Evolutionary conservation across 2,113 vertebrate species (phyloP).

Genomic region (Oenanthe oenanthe): DNA sequence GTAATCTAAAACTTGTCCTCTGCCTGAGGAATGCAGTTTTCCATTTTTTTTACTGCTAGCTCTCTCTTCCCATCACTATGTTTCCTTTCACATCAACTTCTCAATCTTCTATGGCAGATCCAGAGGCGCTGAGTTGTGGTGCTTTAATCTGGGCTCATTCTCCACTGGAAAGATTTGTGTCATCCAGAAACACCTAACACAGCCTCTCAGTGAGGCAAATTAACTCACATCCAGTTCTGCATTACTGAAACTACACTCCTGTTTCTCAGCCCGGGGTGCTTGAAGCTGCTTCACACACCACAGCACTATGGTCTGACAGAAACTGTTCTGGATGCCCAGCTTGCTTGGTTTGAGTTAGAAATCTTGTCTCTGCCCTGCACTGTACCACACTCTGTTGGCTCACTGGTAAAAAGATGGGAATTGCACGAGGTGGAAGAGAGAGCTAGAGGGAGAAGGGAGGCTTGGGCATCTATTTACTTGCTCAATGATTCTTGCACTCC

Average conservation of each 20-base stretch:
- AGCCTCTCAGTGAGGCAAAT: not conserved
- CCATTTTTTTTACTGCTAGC: not conserved
- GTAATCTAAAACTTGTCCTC: not conserved
- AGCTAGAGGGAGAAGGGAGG: not conserved
- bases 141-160: not conserved
- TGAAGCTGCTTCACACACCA: not conserved
- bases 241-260: not conserved
- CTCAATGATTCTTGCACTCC: not conserved
- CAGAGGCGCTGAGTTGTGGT: rapidly evolving
- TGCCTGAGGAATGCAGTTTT: not conserved
- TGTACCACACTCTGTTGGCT: not conserved
- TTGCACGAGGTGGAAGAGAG: rapidly evolving
- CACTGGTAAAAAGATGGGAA: not conserved
- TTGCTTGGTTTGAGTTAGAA: not conserved
- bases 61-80: not conserved
- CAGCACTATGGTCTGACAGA: not conserved
- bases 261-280: not conserved
- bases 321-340: not conserved
- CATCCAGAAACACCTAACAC: not conserved
- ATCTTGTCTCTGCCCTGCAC: not conserved
- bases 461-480: not conserved
- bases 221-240: not conserved
- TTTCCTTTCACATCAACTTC: not conserved
- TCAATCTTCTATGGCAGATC: rapidly evolving
- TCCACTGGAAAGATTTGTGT: not conserved